Evolutionary conservation across 2,113 vertebrate genomes (phyloP), one percentile per base, ranked within the genome.

Genomic region (Catharus minimus): DNA sequence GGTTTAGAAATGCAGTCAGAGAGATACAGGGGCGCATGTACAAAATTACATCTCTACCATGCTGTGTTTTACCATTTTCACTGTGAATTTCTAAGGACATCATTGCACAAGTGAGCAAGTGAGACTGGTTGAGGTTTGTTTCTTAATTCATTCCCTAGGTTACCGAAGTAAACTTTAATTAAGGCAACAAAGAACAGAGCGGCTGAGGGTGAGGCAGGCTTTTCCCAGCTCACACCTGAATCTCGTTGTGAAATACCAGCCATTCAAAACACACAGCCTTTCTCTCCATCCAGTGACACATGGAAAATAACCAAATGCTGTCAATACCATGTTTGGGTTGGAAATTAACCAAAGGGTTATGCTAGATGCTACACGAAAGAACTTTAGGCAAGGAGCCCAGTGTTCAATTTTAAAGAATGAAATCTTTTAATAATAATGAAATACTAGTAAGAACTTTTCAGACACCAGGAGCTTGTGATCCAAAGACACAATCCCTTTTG

Each of bases 131-230:
- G 44, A 92, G 41, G 44, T 94, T 90, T 82, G 74, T 90, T 92
- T 92, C 65, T 76, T 82, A 79, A 85, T 77, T 94, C 62, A 89
- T 94, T 87, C 66, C 82, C 92, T 90, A 69, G 83, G 84, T 81
- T 92, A 93, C 93, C 26, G 1, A 18, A 27, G 36, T 94, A 94
- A 94, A 93, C 84, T 89, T 87, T 75, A 73, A 93, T 92, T 90
- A 92, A 52, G 28, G 26, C 47, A 82, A 43, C 73, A 74, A 74
- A 44, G 46, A 86, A 90, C 46, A 57, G 65, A 82, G 17, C 11
- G 1, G 43, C 58, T 43, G 55, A 38, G 87, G 75, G 89, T 65
- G 82, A 90, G 91, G 92, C 93, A 82, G 75, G 52, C 36, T 89
- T 95, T 85, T 89, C 87, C 55, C 89, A 74, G 78, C 4, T 1